A percentile compares a stretch with the other conserved stretches of the same genome.
phyloP scores from a whole-genome alignment of 2,888 invertebrate species.

The Eupithecia dodoneata region DNA sequence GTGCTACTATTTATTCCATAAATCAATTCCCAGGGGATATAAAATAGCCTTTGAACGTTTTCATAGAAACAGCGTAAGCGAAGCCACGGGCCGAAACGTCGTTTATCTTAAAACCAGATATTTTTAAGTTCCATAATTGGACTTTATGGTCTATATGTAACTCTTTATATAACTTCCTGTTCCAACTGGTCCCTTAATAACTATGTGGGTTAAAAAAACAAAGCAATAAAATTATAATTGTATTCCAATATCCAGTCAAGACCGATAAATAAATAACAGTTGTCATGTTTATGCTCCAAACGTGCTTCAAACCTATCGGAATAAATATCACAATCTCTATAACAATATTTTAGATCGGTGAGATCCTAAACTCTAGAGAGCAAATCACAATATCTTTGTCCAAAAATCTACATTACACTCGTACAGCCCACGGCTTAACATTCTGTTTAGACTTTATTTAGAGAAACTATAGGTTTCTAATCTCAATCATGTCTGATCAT shows the following conservation, averaged over 20 bases:
- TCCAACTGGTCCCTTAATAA: background rate
- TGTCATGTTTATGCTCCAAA: slow-evolving; percentile 40
- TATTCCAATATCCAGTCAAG: slow-evolving; percentile 63
- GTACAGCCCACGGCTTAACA: background rate
- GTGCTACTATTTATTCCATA: background rate
- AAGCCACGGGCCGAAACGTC: too few species aligned
- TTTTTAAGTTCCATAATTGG: background rate
- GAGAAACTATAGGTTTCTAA: slow-evolving; percentile 10
- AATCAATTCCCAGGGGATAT: background rate
- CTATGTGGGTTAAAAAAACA: slow-evolving; percentile 16
- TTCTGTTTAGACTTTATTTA: background rate
- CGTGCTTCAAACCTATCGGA: slow-evolving; percentile 40
- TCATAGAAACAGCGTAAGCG: background rate
- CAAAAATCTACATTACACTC: slow-evolving; percentile 2
- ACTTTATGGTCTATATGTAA: background rate
- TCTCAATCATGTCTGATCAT: background rate
- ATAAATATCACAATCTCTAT: slow-evolving; percentile 53
- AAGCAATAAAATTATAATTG: slow-evolving; percentile 30
- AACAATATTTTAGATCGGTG: slow-evolving; percentile 31
- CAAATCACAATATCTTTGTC: slow-evolving; percentile 35
- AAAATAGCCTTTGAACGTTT: background rate
- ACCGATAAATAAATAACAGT: slow-evolving; percentile 58
- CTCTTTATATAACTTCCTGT: background rate
- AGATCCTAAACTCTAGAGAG: slow-evolving; percentile 34
- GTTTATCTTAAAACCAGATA: background rate